Evolutionary conservation across 2,113 vertebrate genomes (phyloP).

Genomic region (Otocyon megalotis): DNA sequence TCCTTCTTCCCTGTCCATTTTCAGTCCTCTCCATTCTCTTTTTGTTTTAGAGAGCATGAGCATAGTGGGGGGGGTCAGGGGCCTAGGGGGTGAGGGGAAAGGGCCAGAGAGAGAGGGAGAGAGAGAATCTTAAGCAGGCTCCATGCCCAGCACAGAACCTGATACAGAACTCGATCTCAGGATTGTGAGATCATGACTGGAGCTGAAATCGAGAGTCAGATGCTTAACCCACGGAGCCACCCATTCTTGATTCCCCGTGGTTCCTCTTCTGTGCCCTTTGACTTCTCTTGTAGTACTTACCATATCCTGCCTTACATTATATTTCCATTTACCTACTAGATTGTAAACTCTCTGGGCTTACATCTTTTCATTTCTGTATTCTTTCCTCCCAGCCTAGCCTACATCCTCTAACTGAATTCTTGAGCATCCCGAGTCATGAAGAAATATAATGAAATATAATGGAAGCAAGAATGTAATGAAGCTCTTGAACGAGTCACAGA

Average conservation of each 20-base stretch:
- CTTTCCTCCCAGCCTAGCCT: not conserved
- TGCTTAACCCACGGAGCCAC: not conserved
- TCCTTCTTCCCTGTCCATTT: not conserved
- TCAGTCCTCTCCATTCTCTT: not conserved
- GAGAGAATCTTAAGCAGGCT: not conserved
- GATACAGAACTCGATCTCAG: not conserved
- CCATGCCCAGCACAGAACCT: not conserved
- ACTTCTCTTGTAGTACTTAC: not conserved
- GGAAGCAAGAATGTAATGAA: slow-evolving; percentile 38
- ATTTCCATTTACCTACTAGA: not conserved
- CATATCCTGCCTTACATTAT: not conserved
- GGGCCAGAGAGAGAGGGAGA: not conserved
- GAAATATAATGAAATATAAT: not conserved
- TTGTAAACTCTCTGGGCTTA: not conserved
- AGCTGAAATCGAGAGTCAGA: not conserved
- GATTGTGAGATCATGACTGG: not conserved
- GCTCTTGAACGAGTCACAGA: not conserved
- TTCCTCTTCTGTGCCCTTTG: not conserved
- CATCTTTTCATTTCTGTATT: not conserved
- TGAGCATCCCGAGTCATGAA: not conserved
- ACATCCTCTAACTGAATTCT: not conserved
- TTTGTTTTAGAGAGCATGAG: not conserved
- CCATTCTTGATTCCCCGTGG: not conserved
- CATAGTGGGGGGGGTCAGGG: too few relatives aligned
- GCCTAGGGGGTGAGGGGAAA: not conserved